Evolutionary conservation across 2,797 vertebrate genomes (phyloP), one percentile per base, ranked within the genome.

Genomic region (Enteromius argenteus): DNA sequence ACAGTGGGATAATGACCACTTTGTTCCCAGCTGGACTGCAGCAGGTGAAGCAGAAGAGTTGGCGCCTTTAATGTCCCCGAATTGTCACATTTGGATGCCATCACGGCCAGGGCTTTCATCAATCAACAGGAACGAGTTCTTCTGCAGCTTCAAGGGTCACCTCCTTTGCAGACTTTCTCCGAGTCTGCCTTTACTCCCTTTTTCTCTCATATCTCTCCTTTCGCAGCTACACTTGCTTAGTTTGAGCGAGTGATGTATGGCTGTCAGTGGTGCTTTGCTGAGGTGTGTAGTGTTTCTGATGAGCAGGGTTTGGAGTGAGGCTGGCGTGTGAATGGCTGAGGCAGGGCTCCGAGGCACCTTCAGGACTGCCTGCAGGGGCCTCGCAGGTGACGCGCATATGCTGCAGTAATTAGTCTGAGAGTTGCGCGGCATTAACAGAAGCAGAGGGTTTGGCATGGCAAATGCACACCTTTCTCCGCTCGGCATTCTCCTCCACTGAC

Each of bases 381-480:
- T 88, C 71, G 84, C 89, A 90, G 90, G 89, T 88, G 86, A 89
- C 80, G 85, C 85, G 77, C 93, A 93, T 92, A 92, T 93, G 93
- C 89, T 91, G 90, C 89, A 86, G 90, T 94, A 93, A 94, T 93
- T 93, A 93, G 89, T 91, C 90, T 90, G 81, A 89, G 88, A 85
- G 88, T 88, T 84, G 80, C 88, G 85, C 81, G 58, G 66, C 87
- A 91, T 88, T 89, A 72, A 85, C 91, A 88, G 89, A 89, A 72
- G 66, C 21, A 67, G 30, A 79, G 78, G 46, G 42, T 72, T 51
- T 89, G 89, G 44, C 72, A 86, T 81, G 76, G 51, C 42, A 83
- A 76, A 79, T 51, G 80, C 21, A 75, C 77, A 82, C 84, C 74
- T 79, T 87, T 82, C 67, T 85, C 84, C 87, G 64, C 85, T 86